Base-by-base conservation (phyloP, 2,113 vertebrate species). In the Asarcornis scutulata region DNA sequence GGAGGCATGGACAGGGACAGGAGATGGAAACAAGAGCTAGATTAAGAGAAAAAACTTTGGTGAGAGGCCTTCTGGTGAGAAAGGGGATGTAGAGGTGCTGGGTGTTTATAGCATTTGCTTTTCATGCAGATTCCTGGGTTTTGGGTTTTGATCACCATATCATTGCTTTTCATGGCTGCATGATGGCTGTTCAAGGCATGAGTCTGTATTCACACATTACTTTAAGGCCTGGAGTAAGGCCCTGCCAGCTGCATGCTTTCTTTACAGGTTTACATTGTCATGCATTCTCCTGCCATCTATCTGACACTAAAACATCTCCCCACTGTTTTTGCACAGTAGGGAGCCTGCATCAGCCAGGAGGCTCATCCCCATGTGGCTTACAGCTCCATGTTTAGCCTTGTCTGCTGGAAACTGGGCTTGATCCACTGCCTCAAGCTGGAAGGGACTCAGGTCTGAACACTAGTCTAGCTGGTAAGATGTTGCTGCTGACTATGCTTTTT, bases 381-480 rank as follows among this genome's bases (percentile, higher is more conserved):
- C 9, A 7, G 59, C 50, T 78, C 4, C 4, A 14, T 69, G 36
- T 69, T 58, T 38, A 74, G 22, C 36, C 26, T 6, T 59, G 14
- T 53, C 56, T 53, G 32, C 78, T 82, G 64, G 81, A 31, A 86
- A 66, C 81, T 27, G 40, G 77, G 86, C 68, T 95, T 78, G n/a
- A 52, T 87, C 66, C 0, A 52, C 50, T 25, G 0, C 48, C 42
- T 82, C 56, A 29, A 53, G 67, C 82, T 91, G 84, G 82, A 91
- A 91, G 76, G 64, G 53, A 79, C 34, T 90, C 46, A 18, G 69
- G 75, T 63, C 69, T 79, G 66, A 95, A 84, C 81, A 89, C 42
- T 87, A 91, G 77, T 81, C 69, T 89, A 83, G 55, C 56, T 94
- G 93, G 86, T 80, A 82, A 91, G 34, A 31, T 56, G 58, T 75